Percentiles rank a stretch among this genome's conserved stretches.
These are phyloP conservation scores for Trichomalopsis sarcophagae DNA, from an alignment of 1,140 invertebrate species.

Conservation along the genomic window DNA sequence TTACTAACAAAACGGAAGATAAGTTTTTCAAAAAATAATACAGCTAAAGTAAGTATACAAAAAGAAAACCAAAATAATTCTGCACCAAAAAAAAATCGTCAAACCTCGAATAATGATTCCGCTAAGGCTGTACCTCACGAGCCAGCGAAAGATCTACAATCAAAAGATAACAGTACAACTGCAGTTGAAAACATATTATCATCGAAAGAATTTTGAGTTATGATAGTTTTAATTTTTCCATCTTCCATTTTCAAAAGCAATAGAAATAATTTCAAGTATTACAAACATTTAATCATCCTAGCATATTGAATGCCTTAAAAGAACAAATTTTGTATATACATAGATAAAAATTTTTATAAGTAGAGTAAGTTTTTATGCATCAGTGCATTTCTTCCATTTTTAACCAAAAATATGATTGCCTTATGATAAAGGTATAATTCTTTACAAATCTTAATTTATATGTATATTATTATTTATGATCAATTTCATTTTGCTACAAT, in stretches of 20 bases:
- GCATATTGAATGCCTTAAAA: background rate
- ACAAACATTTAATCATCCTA: background rate
- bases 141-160: slow-evolving; percentile 10
- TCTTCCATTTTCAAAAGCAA: background rate
- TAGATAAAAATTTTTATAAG: background rate
- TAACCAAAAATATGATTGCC: slow-evolving; percentile 38
- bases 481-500: background rate
- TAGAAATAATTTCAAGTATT: slow-evolving; percentile 3
- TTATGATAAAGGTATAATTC: slow-evolving; percentile 1
- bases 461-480: slow-evolving; percentile 4
- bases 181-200: slow-evolving; percentile 14
- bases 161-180: background rate
- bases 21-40: slow-evolving; percentile 44
- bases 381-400: slow-evolving; percentile 31
- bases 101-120: background rate
- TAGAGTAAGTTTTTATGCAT: slow-evolving; percentile 26
- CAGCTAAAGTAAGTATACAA: background rate
- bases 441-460: slow-evolving; percentile 1
- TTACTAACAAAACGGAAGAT: slow-evolving; percentile 51
- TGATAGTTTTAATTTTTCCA: background rate
- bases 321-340: slow-evolving; percentile 30
- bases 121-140: slow-evolving; percentile 32
- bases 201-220: background rate
- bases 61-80: background rate
- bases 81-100: background rate